A percentile compares a stretch with the other conserved stretches of the same genome.
phyloP scores from a whole-genome alignment of 2,113 vertebrate species.

The Trogon melanurus region DNA sequence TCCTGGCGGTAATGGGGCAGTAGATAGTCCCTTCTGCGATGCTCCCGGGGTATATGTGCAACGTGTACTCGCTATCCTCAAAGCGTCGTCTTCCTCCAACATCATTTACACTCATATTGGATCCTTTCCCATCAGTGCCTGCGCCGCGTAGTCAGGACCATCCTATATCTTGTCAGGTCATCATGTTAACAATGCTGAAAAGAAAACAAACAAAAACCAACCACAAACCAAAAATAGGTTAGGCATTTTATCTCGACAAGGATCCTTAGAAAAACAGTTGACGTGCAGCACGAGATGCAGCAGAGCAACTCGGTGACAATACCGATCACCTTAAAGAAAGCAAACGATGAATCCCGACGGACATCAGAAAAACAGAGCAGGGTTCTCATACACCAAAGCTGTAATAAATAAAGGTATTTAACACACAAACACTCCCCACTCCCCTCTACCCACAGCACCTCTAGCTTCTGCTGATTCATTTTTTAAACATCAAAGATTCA shows the following conservation, averaged over 20 bases:
- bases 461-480: not conserved
- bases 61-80: conserved; percentile 92
- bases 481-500: not conserved
- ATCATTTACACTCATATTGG: conserved; percentile 97
- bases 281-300: not conserved
- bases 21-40: conserved; percentile 96
- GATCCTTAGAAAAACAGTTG: not conserved
- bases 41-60: conserved; percentile 93
- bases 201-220: not conserved
- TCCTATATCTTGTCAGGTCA: conserved; percentile 77
- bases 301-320: not conserved
- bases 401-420: not conserved
- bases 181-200: conserved; percentile 74
- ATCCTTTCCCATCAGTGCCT: conserved; percentile 90
- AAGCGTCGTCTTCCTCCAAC: conserved; percentile 95
- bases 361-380: not conserved
- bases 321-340: not conserved
- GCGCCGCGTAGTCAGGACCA: conserved; percentile 75
- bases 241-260: not conserved
- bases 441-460: not conserved
- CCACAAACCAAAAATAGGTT: not conserved
- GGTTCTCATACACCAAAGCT: not conserved
- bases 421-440: not conserved
- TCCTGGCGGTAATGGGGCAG: conserved; percentile 91
- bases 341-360: not conserved